These are phyloP conservation scores for Polia nebulosa DNA, from an alignment of 2,888 invertebrate genomes.

Conservation along the genomic window DNA sequence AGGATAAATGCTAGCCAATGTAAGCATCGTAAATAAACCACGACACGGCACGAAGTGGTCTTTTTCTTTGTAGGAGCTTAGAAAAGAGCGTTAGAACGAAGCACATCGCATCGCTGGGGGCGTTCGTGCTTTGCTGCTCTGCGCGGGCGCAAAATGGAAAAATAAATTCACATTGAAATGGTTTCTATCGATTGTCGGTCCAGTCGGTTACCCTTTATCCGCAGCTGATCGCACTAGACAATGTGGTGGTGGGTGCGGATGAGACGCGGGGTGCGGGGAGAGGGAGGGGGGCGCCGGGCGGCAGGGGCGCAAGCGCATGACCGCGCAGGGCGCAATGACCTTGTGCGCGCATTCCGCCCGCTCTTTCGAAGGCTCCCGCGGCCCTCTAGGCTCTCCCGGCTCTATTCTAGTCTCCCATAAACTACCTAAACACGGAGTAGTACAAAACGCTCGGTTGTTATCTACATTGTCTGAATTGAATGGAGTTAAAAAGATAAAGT, in stretches of 20 bases:
- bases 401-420: constrained; percentile 80
- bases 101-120: constrained; percentile 83
- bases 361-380: constrained; percentile 84
- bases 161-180: constrained; percentile 86
- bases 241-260: constrained; percentile 81
- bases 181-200: constrained; percentile 84
- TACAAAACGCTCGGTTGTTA: constrained; percentile 67
- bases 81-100: constrained; percentile 86
- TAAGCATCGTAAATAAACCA: constrained; percentile 84
- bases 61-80: constrained; percentile 80
- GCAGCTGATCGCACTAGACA: constrained; percentile 88
- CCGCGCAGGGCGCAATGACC: constrained; percentile 91
- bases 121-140: constrained; percentile 79
- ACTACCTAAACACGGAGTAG: constrained; percentile 68
- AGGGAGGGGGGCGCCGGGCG: constrained; percentile 66
- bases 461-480: constrained; percentile 72
- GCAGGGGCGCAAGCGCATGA: constrained; percentile 86
- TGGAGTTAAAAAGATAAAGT: constrained; percentile 63
- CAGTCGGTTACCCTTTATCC: constrained; percentile 88
- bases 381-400: constrained; percentile 79
- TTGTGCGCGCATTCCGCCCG: constrained; percentile 89
- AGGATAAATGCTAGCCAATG: constrained; percentile 80
- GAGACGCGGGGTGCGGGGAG: constrained; percentile 67
- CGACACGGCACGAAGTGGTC: constrained; percentile 73
- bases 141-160: constrained; percentile 81